A percentile compares a stretch with the other conserved stretches of the same genome.
Evolutionary conservation across 1,140 invertebrate species (phyloP).

Genomic region (Caenorhabditis latens): DNA sequence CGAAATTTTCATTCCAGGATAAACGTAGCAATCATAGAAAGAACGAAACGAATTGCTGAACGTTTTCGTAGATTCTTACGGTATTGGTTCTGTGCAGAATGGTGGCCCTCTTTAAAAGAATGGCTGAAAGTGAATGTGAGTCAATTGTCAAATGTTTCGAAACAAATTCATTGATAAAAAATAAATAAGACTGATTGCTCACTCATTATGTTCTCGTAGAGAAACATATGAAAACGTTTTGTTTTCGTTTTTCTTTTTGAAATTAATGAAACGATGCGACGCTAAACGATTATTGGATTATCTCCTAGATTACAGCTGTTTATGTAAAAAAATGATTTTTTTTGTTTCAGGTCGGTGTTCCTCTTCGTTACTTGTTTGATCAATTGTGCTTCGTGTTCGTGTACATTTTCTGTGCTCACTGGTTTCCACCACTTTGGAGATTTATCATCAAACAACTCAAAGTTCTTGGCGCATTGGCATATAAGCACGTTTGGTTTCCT

Average conservation of each 20-base stretch:
- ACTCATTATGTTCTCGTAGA: neutral
- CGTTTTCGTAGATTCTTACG: slow-evolving; percentile 49
- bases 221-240: neutral
- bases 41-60: slow-evolving; percentile 23
- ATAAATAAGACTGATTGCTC: neutral
- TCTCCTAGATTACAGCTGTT: neutral
- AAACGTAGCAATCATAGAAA: neutral
- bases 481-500: slow-evolving; percentile 56
- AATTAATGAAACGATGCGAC: neutral
- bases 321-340: neutral
- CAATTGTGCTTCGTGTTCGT: slow-evolving; percentile 69
- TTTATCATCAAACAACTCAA: slow-evolving; percentile 34
- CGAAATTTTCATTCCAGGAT: neutral
- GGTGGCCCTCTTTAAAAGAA: slow-evolving; percentile 64
- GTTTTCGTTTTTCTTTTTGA: neutral
- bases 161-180: neutral
- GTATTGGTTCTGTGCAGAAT: slow-evolving; percentile 68
- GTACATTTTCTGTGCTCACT: slow-evolving; percentile 74
- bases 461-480: slow-evolving; percentile 26
- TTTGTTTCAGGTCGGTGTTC: slow-evolving; percentile 58
- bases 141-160: neutral
- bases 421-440: slow-evolving; percentile 66
- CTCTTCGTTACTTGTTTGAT: slow-evolving; percentile 59
- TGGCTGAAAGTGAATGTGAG: slow-evolving; percentile 59
- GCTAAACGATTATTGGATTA: neutral